A percentile compares a stretch with the other conserved stretches of the same genome.
These are phyloP conservation scores for Cosmia trapezina DNA, from an alignment of 2,888 invertebrate genomes.

Conservation along the genomic window DNA sequence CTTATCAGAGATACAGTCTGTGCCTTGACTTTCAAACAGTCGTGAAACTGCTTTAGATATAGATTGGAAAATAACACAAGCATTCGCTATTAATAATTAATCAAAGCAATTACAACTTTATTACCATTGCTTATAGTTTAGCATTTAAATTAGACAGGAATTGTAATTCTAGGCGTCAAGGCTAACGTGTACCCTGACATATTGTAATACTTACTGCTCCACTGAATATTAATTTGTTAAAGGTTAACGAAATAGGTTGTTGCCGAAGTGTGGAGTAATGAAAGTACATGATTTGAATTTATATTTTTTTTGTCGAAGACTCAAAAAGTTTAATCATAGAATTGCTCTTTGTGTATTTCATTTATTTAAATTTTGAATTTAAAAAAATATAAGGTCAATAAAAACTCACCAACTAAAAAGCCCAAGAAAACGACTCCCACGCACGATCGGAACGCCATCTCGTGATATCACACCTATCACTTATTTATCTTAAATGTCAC, in stretches of 20 bases:
- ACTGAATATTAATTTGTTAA: constrained; percentile 63
- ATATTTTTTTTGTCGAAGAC: not conserved
- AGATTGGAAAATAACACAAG: no score
- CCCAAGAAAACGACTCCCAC: constrained; percentile 79
- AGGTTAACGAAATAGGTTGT: constrained; percentile 66
- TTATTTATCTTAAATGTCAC: constrained; percentile 82
- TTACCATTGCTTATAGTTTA: constrained; percentile 16
- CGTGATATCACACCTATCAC: constrained; percentile 76
- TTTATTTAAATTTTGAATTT: not conserved
- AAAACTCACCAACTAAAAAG: constrained; percentile 84
- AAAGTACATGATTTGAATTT: constrained; percentile 44
- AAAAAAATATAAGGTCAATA: not conserved
- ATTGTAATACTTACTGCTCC: constrained; percentile 63
- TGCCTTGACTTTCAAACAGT: not conserved
- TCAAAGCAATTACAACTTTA: constrained; percentile 31
- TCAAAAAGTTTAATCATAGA: not conserved
- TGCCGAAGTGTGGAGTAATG: constrained; percentile 17
- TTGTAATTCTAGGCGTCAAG: constrained; percentile 71
- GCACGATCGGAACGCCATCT: constrained; percentile 85
- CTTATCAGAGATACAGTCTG: no score
- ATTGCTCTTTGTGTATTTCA: not conserved
- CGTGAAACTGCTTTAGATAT: no score
- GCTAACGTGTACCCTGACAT: constrained; percentile 70
- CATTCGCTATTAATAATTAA: not conserved
- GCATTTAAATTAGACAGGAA: constrained; percentile 69